Conservation (phyloP, 2,888 invertebrate species). For the Chaetogeoica ovagalla region DNA sequence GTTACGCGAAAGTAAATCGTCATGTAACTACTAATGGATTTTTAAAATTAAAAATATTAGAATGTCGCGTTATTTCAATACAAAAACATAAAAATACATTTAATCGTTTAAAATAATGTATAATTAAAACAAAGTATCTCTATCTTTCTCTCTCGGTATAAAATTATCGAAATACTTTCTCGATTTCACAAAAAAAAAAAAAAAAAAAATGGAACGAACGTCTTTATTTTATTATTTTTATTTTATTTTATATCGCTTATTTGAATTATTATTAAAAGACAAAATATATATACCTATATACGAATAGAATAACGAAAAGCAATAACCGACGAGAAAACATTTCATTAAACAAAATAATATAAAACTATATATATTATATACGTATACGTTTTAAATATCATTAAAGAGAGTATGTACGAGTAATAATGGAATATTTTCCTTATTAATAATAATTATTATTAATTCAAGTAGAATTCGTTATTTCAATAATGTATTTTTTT, state of each 20-base stretch:
- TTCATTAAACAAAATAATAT: background rate
- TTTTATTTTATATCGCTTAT: background rate
- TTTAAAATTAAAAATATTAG: background rate
- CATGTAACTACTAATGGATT: slow-evolving; percentile 8
- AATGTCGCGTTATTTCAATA: background rate
- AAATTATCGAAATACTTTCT: background rate
- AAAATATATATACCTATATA: no score
- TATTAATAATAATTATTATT: background rate
- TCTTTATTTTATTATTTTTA: no score
- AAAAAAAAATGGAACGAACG: background rate
- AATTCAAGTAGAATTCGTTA: background rate
- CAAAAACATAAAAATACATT: background rate
- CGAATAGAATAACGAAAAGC: background rate
- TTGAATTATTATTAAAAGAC: no score
- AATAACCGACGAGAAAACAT: background rate
- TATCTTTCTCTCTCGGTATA: background rate
- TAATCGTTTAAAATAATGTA: background rate
- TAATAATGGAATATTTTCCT: background rate
- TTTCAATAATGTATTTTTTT: background rate
- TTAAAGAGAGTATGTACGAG: no score
- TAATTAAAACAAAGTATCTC: slow-evolving; percentile 18
- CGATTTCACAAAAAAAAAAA: background rate
- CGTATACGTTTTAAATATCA: background rate
- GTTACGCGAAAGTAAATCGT: background rate
- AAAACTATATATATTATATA: background rate